phyloP scores from a whole-genome alignment of 1,140 invertebrate species.

The Globodera ellingtonae region DNA sequence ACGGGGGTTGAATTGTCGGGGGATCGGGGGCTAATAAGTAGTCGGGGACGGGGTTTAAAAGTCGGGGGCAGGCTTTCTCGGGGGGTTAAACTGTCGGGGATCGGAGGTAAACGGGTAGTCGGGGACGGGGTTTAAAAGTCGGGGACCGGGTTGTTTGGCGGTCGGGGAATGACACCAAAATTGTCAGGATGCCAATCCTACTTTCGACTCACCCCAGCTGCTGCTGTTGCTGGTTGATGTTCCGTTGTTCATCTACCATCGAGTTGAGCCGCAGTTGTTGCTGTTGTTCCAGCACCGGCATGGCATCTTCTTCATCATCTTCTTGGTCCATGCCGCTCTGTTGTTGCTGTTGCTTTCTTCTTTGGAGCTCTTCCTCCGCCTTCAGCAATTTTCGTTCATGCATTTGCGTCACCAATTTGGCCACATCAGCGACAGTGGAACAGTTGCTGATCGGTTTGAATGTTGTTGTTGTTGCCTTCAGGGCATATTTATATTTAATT shows the following conservation, averaged over 20 bases:
- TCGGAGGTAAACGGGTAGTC: too few relatives aligned
- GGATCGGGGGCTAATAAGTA: too few relatives aligned
- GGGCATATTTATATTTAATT: too few relatives aligned
- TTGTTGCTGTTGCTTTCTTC: neutral
- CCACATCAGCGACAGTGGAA: neutral
- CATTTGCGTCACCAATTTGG: neutral
- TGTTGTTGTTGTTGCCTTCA: neutral
- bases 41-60: too few relatives aligned
- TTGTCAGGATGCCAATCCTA: too few relatives aligned
- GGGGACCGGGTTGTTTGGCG: too few relatives aligned
- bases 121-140: too few relatives aligned
- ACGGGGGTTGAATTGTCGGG: too few relatives aligned
- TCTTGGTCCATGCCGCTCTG: neutral
- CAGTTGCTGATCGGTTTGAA: neutral
- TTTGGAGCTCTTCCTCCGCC: neutral
- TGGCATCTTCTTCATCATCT: slow-evolving; percentile 5
- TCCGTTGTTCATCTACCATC: neutral
- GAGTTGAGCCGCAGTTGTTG: neutral
- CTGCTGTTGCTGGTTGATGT: neutral
- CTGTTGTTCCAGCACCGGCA: slow-evolving; percentile 26
- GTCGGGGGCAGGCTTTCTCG: too few relatives aligned
- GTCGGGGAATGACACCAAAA: too few relatives aligned
- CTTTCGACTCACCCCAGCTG: neutral
- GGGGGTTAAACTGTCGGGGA: too few relatives aligned
- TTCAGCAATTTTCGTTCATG: neutral